Base-by-base conservation (phyloP, 2,113 vertebrate species). In the Atractosteus spatula region DNA sequence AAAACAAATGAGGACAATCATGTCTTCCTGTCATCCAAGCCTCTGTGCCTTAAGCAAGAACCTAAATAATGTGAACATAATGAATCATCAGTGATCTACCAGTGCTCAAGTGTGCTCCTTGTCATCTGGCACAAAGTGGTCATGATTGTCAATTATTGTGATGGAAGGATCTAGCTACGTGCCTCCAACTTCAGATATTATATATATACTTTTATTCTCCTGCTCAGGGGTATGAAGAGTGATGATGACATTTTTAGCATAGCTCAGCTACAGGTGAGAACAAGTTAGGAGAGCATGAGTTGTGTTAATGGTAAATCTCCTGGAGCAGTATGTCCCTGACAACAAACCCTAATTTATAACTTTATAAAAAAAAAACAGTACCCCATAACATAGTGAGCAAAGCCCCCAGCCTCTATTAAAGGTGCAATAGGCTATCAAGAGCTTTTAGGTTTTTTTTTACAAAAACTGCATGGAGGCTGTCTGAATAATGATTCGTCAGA, bases 251-350 rank as follows among this genome's bases (percentile, higher is more conserved):
- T 91, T 85, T 83, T 81, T 88, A 79, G 77, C 84, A 89, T 89
- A 84, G 83, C 74, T 87, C 74, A 6, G 68, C 73, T 83, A 83
- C 90, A 90, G 84, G 89, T 88, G 85, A 81, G 88, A 87, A 90
- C 88, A 87, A 59, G 88, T 71, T 67, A 65, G 73, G 73, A 71
- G 76, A 73, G 83, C 76, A 80, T 71, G 79, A 76, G 75, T 84
- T 85, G 80, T 81, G 83, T 72, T 87, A 85, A 84, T 84, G 77
- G 69, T 79, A 55, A 79, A 76, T 6, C 80, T 86, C 86, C 86
- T 84, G 82, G 65, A 84, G 88, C 83, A 86, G 80, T 88, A 79
- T 87, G 87, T 89, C 81, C 80, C 76, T 66, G 75, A 77, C 80
- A 82, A 78, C 75, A 82, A 77, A 75, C 77, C 80, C 82, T 85